Percentiles rank a stretch among this genome's conserved stretches.
Conservation (phyloP, 1,140 invertebrate genomes). For the Brachionus plicatilis region DNA sequence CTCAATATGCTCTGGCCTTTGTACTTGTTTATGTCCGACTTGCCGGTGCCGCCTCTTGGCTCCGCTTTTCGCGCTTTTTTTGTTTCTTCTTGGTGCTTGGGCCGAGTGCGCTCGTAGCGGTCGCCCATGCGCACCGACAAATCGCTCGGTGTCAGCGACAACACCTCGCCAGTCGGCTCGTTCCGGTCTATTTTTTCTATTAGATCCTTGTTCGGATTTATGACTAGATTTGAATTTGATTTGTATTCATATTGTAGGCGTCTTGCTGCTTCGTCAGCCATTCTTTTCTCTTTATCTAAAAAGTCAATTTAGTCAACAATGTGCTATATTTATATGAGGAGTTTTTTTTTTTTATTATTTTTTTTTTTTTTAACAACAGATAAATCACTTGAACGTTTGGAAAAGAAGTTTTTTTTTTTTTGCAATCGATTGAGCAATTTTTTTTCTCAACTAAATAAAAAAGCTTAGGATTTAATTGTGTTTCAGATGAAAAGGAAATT, state of each 20-base stretch:
- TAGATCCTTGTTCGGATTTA: constrained; percentile 95
- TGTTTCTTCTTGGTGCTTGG: constrained; percentile 67
- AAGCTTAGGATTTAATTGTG: no score
- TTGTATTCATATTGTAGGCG: constrained; percentile 99
- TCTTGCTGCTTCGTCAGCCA: constrained; percentile 96
- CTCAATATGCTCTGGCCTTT: constrained; percentile 77
- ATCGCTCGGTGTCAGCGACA: constrained; percentile 85
- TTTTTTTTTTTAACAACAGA: no score
- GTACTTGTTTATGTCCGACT: constrained; percentile 82
- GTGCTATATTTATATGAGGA: no score
- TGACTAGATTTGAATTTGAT: constrained; percentile 98
- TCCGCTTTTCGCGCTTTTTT: neutral
- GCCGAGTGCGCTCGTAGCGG: constrained; percentile 68
- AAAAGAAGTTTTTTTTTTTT: neutral
- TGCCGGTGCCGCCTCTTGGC: constrained; percentile 60
- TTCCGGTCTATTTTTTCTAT: constrained; percentile 91
- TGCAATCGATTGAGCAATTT: neutral
- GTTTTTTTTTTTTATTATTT: no score
- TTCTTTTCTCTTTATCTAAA: constrained; percentile 51
- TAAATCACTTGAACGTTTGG: no score
- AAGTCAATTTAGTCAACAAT: neutral
- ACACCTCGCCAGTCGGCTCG: constrained; percentile 98
- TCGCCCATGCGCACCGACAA: constrained; percentile 93
- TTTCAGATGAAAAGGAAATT: neutral
- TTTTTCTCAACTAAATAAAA: neutral